phyloP scores from a whole-genome alignment of 2,888 invertebrate species.

The Machimus atricapillus region DNA sequence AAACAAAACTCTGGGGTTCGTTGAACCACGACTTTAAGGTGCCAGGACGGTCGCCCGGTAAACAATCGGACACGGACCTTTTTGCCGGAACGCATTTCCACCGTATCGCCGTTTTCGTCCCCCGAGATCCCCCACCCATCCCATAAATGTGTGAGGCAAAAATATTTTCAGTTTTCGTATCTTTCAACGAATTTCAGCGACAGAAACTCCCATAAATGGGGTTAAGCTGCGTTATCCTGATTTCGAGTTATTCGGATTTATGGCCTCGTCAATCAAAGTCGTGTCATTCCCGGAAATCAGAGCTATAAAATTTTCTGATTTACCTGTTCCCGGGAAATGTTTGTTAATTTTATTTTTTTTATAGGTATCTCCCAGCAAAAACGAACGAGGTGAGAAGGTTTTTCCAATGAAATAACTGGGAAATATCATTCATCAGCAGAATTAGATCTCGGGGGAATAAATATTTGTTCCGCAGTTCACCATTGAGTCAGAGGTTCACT shows the following conservation, averaged over 20 bases:
- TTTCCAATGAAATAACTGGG: background rate
- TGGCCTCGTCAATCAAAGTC: background rate
- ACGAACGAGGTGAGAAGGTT: background rate
- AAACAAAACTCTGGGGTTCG: slow-evolving; percentile 10
- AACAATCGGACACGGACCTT: background rate
- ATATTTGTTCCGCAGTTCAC: background rate
- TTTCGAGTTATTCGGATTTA: background rate
- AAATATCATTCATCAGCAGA: background rate
- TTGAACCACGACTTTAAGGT: slow-evolving; percentile 18
- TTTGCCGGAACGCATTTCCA: background rate
- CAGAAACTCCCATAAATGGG: background rate
- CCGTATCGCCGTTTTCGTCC: background rate
- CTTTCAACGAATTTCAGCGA: background rate
- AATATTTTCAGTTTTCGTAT: background rate
- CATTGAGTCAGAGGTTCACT: background rate
- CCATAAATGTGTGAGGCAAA: background rate
- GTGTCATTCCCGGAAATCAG: background rate
- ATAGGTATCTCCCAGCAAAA: background rate
- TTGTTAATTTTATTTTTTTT: background rate
- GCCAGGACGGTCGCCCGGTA: background rate
- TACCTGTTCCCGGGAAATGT: background rate
- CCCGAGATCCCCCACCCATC: background rate
- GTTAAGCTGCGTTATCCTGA: background rate
- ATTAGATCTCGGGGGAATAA: background rate
- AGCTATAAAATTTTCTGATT: background rate